A percentile compares a stretch with the other conserved stretches of the same genome.
These are phyloP conservation scores for Benitochromis conjunctus DNA, from an alignment of 2,113 vertebrate genomes.

Conservation along the genomic window DNA sequence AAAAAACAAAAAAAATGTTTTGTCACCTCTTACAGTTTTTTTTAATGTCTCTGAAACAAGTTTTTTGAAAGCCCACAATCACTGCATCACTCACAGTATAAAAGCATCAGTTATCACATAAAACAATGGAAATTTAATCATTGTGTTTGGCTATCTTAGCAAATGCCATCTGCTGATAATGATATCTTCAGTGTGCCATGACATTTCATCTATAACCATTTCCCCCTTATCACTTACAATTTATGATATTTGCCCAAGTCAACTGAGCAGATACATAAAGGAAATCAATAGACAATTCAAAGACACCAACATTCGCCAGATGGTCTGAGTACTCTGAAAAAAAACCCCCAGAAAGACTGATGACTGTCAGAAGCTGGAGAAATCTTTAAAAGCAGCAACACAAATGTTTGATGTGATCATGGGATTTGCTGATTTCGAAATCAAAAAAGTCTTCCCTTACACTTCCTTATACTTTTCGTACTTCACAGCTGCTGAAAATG, in stretches of 20 bases:
- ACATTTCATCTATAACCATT: constrained; percentile 26
- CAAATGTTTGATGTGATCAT: background rate
- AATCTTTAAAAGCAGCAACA: background rate
- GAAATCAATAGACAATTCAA: constrained; percentile 53
- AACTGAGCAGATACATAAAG: constrained; percentile 21
- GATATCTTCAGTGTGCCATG: constrained; percentile 1
- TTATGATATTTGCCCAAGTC: constrained; percentile 12
- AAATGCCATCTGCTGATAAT: background rate
- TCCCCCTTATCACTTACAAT: constrained; percentile 6
- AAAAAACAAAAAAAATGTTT: background rate
- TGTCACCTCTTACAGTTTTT: background rate
- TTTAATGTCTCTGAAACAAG: background rate
- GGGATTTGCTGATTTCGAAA: background rate
- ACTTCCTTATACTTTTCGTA: background rate
- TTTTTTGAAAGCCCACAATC: background rate
- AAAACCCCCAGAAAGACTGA: background rate
- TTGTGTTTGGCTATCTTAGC: background rate
- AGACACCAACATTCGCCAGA: background rate
- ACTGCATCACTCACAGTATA: background rate
- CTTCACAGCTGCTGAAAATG: constrained; percentile 23
- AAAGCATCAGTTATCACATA: background rate
- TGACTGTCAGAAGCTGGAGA: background rate
- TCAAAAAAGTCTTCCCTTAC: background rate
- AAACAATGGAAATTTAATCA: background rate
- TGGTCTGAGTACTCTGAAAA: background rate